Evolutionary conservation across 2,888 invertebrate species (phyloP), one percentile per base, ranked within the genome.

Genomic region (Dryadula phaetusa): DNA sequence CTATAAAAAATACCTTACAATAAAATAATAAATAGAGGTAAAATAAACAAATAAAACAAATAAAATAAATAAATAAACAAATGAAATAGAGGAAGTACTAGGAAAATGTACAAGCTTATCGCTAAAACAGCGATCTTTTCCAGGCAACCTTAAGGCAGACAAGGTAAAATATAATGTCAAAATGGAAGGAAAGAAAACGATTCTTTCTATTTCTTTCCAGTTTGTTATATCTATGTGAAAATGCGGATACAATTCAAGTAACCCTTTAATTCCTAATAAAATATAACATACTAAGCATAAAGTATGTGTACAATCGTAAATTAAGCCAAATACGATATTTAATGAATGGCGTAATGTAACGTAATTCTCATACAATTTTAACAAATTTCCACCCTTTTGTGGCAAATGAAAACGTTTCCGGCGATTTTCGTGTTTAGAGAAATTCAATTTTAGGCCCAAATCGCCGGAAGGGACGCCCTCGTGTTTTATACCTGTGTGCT

Each of bases 381-480:
- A 60, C 47, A 40, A 53, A 12, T 56, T 66, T 65, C 34, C 40
- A 64, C 18, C 47, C 56, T 49, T 63, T 63, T 46, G 54, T 25
- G 34, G 44, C 16, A 62, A 52, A 67, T 63, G 32, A 58, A 62
- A 67, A 63, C 25, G 46, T 58, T 58, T 64, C 47, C 54, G 32
- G 46, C 18, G 28, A 63, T 63, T 58, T 66, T 62, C 40, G 28
- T 40, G 47, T 54, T 66, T 54, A 46, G 34, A 25, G 42, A 47
- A 53, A 63, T 56, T 67, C 67, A 63, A 67, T 67, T 67, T 58
- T 58, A 42, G 42, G 28, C 56, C 20, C 42, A 63, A 63, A 67
- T 52, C 67, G 56, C 56, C 67, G 49, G 63, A 62, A 67, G 63
- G 67, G 40, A 52, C 32, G 2, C 34, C 28, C 56, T 18, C 25